Evolutionary conservation across 1,140 invertebrate species (phyloP).

Genomic region (Alviniconcha marisindica): DNA sequence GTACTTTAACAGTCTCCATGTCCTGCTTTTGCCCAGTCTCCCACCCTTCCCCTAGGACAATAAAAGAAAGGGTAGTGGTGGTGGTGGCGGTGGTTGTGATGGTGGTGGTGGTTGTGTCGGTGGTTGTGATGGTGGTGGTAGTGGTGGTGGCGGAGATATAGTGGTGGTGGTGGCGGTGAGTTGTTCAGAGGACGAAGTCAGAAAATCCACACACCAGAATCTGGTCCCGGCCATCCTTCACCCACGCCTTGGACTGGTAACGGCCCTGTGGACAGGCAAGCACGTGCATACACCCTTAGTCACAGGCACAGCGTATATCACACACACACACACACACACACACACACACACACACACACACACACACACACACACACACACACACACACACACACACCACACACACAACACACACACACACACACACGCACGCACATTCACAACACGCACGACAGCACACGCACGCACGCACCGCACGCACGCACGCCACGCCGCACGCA

Average conservation of each 20-base stretch:
- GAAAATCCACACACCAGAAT: conserved; percentile 33
- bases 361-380: background rate
- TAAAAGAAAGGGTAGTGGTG: too few species aligned
- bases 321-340: background rate
- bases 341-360: background rate
- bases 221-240: background rate
- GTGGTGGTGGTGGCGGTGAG: background rate
- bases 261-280: conserved; percentile 34
- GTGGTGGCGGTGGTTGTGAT: too few species aligned
- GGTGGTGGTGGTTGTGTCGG: too few species aligned
- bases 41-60: too few species aligned
- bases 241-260: conserved; percentile 43
- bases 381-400: background rate
- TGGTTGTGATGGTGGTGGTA: background rate
- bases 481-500: too few species aligned
- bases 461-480: too few species aligned
- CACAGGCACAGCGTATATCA: background rate
- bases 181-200: conserved; percentile 29
- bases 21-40: too few species aligned
- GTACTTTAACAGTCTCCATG: too few species aligned
- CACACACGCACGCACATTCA: too few species aligned
- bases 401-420: too few species aligned
- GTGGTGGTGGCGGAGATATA: too few species aligned
- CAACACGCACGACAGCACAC: too few species aligned
- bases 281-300: background rate